Evolutionary conservation across 2,888 invertebrate genomes (phyloP).

Genomic region (Nephrocerus scutellatus): DNA sequence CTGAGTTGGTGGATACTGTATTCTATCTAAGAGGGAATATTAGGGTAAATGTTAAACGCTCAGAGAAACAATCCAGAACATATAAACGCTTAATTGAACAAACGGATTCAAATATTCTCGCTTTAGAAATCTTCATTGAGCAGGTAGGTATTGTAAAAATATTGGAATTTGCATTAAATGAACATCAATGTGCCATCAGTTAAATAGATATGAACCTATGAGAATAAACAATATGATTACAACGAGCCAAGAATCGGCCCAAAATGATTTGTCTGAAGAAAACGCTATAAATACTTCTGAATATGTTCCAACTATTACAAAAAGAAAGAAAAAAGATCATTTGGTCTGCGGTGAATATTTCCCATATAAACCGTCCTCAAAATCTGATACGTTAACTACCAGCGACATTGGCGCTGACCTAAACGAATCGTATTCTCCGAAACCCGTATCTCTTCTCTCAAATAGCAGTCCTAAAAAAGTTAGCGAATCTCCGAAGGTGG

Average conservation of each 20-base stretch:
- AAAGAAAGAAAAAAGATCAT: conserved; percentile 22
- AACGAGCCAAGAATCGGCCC: no score
- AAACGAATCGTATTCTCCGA: conserved; percentile 21
- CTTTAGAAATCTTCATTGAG: no score
- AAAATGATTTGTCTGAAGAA: no score
- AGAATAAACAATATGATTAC: neutral
- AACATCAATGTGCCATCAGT: no score
- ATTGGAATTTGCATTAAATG: no score
- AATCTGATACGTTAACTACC: conserved; percentile 5
- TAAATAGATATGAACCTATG: no score
- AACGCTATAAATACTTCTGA: conserved; percentile 23
- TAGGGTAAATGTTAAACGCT: neutral
- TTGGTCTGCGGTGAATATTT: conserved; percentile 17
- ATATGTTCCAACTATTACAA: conserved; percentile 18
- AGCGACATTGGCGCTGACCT: conserved; percentile 6
- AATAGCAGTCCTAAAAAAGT: conserved; percentile 14
- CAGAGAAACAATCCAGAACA: neutral
- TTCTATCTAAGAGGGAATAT: conserved; percentile 1
- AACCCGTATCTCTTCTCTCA: conserved; percentile 5
- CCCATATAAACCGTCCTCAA: conserved; percentile 18
- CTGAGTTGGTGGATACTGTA: neutral
- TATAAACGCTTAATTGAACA: no score
- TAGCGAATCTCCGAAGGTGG: conserved; percentile 12
- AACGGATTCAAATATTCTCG: no score
- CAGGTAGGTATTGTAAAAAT: no score